phyloP scores from a whole-genome alignment of 2,888 invertebrate genomes.

The Drosophila borborema region DNA sequence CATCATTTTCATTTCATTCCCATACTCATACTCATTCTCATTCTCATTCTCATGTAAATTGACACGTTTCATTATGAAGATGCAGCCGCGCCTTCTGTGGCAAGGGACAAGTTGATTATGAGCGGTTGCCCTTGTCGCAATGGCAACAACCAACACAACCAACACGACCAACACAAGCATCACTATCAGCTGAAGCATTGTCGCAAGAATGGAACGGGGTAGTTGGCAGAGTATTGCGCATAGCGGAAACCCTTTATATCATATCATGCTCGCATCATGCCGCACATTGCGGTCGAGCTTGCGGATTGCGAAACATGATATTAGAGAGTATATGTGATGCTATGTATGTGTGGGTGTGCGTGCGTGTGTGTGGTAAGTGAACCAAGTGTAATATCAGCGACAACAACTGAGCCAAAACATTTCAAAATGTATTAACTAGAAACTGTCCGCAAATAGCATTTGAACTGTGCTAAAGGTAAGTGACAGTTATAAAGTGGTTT shows the following conservation, averaged over 20 bases:
- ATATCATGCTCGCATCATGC: constrained; percentile 51
- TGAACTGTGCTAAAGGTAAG: constrained; percentile 4
- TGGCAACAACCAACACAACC: constrained; percentile 19
- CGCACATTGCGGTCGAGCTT: constrained; percentile 69
- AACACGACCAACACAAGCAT: not conserved
- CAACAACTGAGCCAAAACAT: constrained; percentile 8
- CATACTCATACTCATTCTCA: constrained; percentile 18
- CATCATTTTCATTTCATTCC: constrained; percentile 60
- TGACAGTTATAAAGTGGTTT: constrained; percentile 14
- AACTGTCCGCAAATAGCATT: constrained; percentile 6
- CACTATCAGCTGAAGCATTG: constrained; percentile 5
- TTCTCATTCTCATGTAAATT: constrained; percentile 69
- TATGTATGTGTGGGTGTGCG: not conserved
- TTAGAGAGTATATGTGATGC: constrained; percentile 13
- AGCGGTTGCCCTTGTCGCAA: constrained; percentile 12
- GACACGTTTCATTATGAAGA: constrained; percentile 78
- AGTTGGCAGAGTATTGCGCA: not conserved
- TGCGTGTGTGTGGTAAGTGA: constrained; percentile 26
- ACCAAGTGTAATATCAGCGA: constrained; percentile 18
- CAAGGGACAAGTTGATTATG: constrained; percentile 29
- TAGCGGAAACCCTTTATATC: constrained; percentile 38
- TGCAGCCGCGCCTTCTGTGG: constrained; percentile 35
- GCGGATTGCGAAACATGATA: constrained; percentile 66
- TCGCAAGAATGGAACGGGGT: not conserved
- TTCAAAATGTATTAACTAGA: constrained; percentile 6